A percentile compares a stretch with the other conserved stretches of the same genome.
Evolutionary conservation across 2,113 vertebrate species (phyloP).

Genomic region (Xiphorhynchus elegans): DNA sequence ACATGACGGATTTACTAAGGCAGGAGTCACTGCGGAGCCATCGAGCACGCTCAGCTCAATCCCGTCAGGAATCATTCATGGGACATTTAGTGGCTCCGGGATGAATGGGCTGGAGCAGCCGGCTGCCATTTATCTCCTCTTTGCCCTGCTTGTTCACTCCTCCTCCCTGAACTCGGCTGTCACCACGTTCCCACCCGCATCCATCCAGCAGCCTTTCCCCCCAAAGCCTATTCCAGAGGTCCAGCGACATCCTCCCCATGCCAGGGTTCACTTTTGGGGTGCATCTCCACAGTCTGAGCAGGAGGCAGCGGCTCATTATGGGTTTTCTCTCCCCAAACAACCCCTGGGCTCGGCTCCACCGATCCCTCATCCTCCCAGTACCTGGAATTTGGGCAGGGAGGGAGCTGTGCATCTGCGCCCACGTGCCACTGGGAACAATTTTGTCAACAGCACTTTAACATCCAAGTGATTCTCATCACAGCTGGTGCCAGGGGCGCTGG

Average conservation of each 20-base stretch:
- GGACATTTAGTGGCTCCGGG: not conserved
- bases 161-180: not conserved
- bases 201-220: not conserved
- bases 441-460: slow-evolving; percentile 65
- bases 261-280: no score
- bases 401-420: not conserved
- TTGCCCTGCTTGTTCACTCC: not conserved
- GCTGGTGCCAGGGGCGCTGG: slow-evolving; percentile 64
- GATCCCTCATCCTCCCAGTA: not conserved
- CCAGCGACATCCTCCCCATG: not conserved
- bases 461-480: slow-evolving; percentile 64
- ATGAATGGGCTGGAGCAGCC: not conserved
- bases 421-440: slow-evolving; percentile 57
- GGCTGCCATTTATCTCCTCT: not conserved
- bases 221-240: not conserved
- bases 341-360: not conserved
- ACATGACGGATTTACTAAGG: not conserved
- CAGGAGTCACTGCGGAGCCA: not conserved
- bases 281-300: not conserved
- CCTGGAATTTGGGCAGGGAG: not conserved
- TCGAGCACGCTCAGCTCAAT: not conserved
- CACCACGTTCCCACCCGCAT: not conserved
- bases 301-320: accelerated
- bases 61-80: not conserved
- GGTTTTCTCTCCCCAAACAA: not conserved